Percentiles rank a stretch among this genome's conserved stretches.
These are phyloP conservation scores for Xerus rutilus DNA, from an alignment of 2,797 vertebrate genomes.

Conservation along the genomic window DNA sequence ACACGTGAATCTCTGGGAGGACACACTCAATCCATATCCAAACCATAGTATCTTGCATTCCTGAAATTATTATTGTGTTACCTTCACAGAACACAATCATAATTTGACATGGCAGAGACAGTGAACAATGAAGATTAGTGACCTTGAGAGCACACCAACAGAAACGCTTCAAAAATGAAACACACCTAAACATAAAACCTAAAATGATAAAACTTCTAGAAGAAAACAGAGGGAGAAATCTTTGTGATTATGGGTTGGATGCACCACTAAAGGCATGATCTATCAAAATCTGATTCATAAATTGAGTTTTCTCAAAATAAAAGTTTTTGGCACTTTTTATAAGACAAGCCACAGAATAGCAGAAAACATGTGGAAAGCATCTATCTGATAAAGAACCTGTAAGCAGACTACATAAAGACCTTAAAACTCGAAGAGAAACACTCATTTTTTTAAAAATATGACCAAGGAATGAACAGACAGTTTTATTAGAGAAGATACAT, in stretches of 20 bases:
- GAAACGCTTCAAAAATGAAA: background rate
- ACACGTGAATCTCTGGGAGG: background rate
- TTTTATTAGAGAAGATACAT: background rate
- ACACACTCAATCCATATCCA: background rate
- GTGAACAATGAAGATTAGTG: background rate
- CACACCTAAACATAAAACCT: background rate
- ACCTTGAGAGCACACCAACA: background rate
- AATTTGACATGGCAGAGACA: background rate
- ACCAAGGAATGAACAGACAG: background rate
- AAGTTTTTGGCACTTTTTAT: background rate
- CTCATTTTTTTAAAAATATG: background rate
- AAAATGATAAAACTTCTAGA: background rate
- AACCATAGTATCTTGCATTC: background rate
- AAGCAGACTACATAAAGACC: background rate
- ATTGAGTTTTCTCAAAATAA: background rate
- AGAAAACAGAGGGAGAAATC: background rate
- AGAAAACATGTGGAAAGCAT: conserved; percentile 47
- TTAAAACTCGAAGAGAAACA: conserved; percentile 11
- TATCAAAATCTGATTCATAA: background rate
- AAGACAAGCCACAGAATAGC: background rate
- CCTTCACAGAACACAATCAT: background rate
- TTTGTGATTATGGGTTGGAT: conserved; percentile 28
- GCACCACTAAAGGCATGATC: background rate
- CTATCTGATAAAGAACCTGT: background rate
- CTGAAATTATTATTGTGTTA: background rate